A percentile compares a stretch with the other conserved stretches of the same genome.
phyloP scores from a whole-genome alignment of 2,113 vertebrate genomes.

The Stegastes partitus region DNA sequence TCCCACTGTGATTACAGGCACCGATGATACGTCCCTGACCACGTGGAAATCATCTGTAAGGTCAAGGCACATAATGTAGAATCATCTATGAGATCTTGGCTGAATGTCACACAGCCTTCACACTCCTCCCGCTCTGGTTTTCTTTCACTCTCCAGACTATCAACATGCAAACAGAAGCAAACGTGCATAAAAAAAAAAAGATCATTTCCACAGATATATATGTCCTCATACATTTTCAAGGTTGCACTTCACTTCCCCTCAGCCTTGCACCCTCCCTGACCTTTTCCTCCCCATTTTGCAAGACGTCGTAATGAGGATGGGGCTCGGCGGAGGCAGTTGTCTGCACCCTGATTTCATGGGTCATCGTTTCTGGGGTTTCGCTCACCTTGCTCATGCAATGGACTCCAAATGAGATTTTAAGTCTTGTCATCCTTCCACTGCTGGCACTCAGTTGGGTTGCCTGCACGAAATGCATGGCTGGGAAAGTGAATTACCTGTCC shows the following conservation, averaged over 20 bases:
- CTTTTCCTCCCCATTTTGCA: conserved; percentile 21
- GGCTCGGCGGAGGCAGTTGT: conserved; percentile 11
- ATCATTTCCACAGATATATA: neutral
- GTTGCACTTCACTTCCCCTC: conserved; percentile 9
- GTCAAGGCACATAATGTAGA: neutral
- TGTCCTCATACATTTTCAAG: neutral
- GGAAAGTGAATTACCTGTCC: conserved; percentile 54
- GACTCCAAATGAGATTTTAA: conserved; percentile 60
- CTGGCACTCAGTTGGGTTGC: conserved; percentile 4
- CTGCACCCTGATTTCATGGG: conserved; percentile 61
- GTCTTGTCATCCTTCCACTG: conserved; percentile 17
- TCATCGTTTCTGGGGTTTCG: conserved; percentile 52
- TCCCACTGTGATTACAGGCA: neutral
- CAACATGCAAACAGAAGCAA: neutral
- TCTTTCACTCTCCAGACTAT: neutral
- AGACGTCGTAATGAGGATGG: conserved; percentile 25
- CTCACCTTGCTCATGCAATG: conserved; percentile 32
- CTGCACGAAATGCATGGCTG: conserved; percentile 26
- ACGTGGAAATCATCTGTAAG: too few species aligned
- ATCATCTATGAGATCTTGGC: neutral
- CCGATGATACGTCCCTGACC: neutral
- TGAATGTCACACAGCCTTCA: neutral
- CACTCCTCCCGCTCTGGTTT: neutral
- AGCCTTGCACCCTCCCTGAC: conserved; percentile 12
- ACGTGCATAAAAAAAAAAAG: too few species aligned